Evolutionary conservation across 2,113 vertebrate genomes (phyloP), one percentile per base, ranked within the genome.

Genomic region (Brienomyrus longianalis): DNA sequence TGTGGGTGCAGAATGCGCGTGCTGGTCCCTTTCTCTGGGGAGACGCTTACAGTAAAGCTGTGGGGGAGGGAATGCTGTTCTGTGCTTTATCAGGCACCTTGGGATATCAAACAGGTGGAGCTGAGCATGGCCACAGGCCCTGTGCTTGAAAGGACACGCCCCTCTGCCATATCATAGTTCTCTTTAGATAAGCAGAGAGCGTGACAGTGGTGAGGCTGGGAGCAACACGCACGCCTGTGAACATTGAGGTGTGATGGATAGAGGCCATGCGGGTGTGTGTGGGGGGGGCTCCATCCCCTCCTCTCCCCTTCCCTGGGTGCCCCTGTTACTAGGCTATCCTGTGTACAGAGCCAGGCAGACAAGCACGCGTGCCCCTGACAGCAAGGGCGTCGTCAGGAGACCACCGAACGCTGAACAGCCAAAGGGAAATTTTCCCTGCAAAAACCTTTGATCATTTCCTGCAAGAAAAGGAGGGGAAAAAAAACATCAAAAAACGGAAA

Each of bases 381-480:
- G 80, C 17, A 21, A 39, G 80, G 43, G 43, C 21, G 43, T 83
- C 45, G 9, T n/a, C 19, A 21, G 45, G 35, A 83, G 80, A 48
- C 43, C 39, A n/a, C 21, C 43, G 21, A 21, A 47, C 2, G 39
- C 23, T 19, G 45, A 48, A 0, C 45, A 84, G 45, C 17, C 21
- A 0, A 84, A 48, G 83, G 21, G 48, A 84, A 47, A 31, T 31
- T 47, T 23, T 84, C 45, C 83, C 83, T 21, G 17, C 19, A n/a
- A 48, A 84, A 84, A 39, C 83, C 83, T 84, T 84, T 84, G 83
- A 84, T 84, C 83, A 2, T n/a, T 45, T 84, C 39, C 83, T 48
- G 83, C n/a, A 45, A 48, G 39, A 84, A 39, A 39, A 43, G 74
- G 35, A 43, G n/a, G n/a, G 10, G 56, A 74, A 77, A 74, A 66